Conservation (phyloP, 1,140 invertebrate genomes). For the Eciton burchellii region DNA sequence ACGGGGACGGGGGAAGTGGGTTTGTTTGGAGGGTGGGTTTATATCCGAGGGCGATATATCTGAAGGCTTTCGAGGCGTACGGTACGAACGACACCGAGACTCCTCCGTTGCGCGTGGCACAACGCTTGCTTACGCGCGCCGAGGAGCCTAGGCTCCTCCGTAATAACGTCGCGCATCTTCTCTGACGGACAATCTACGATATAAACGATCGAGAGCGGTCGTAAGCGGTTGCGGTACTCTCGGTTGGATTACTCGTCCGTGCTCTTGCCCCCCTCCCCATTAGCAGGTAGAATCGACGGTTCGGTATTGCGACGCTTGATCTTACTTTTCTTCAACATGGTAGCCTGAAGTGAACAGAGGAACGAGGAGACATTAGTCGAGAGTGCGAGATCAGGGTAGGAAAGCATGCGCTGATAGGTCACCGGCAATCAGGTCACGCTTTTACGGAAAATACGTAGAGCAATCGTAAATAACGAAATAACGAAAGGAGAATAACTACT, state of each 20-base stretch:
- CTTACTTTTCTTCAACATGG: constrained; percentile 98
- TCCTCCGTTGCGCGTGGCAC: constrained; percentile 66
- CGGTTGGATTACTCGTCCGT: constrained; percentile 86
- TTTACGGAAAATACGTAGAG: constrained; percentile 67
- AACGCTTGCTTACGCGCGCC: constrained; percentile 47
- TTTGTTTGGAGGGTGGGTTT: too few relatives aligned
- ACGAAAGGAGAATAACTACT: constrained; percentile 67
- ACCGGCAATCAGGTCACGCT: constrained; percentile 73
- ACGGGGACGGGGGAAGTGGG: constrained; percentile 37
- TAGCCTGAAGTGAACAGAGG: constrained; percentile 89
- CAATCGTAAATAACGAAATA: constrained; percentile 54
- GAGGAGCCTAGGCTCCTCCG: constrained; percentile 78
- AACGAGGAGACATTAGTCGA: constrained; percentile 83
- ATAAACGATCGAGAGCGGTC: constrained; percentile 64
- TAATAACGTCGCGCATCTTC: constrained; percentile 63
- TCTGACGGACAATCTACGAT: constrained; percentile 45
- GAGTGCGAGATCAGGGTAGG: constrained; percentile 81
- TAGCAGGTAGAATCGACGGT: constrained; percentile 91
- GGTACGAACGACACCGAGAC: constrained; percentile 75
- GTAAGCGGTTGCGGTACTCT: constrained; percentile 67
- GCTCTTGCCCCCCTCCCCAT: constrained; percentile 88
- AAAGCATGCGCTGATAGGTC: constrained; percentile 82
- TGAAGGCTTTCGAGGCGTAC: constrained; percentile 53
- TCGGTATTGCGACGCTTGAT: constrained; percentile 96
- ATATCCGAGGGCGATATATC: too few relatives aligned